Evolutionary conservation across 1,140 invertebrate species (phyloP).

Genomic region (Papilio polytes): DNA sequence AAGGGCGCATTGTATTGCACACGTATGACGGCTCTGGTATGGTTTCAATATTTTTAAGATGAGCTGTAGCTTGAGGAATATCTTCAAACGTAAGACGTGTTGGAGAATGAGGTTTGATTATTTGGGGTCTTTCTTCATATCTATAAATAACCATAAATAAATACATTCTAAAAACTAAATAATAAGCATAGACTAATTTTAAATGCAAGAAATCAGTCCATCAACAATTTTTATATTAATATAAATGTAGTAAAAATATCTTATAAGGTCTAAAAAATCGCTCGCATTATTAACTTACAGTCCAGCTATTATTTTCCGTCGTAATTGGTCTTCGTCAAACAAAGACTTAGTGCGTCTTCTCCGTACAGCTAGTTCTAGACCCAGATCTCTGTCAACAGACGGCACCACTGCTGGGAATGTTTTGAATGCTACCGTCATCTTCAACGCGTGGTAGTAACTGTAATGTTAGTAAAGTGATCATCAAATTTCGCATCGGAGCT

Average conservation of each 20-base stretch:
- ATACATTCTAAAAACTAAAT: background rate
- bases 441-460: conserved; percentile 74
- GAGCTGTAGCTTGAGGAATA: conserved; percentile 33
- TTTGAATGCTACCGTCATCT: conserved; percentile 67
- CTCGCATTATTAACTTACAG: conserved; percentile 56
- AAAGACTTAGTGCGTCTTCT: conserved; percentile 73
- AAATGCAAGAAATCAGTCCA: background rate
- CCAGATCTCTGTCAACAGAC: conserved; percentile 59
- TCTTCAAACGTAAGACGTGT: conserved; percentile 30
- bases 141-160: conserved; percentile 45
- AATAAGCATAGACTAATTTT: background rate
- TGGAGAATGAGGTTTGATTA: conserved; percentile 18
- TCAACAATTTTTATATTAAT: background rate
- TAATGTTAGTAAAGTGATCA: background rate
- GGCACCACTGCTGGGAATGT: conserved; percentile 62
- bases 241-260: background rate
- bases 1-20: conserved; percentile 44
- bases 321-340: conserved; percentile 66
- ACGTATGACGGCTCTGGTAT: conserved; percentile 37
- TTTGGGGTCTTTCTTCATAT: conserved; percentile 52
- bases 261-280: background rate
- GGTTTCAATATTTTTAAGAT: conserved; percentile 50
- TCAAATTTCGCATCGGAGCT: background rate
- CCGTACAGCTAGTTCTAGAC: conserved; percentile 70
- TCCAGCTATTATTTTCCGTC: conserved; percentile 61